Evolutionary conservation across 2,888 invertebrate genomes (phyloP), one percentile per base, ranked within the genome.

Genomic region (Drosophila colorata): DNA sequence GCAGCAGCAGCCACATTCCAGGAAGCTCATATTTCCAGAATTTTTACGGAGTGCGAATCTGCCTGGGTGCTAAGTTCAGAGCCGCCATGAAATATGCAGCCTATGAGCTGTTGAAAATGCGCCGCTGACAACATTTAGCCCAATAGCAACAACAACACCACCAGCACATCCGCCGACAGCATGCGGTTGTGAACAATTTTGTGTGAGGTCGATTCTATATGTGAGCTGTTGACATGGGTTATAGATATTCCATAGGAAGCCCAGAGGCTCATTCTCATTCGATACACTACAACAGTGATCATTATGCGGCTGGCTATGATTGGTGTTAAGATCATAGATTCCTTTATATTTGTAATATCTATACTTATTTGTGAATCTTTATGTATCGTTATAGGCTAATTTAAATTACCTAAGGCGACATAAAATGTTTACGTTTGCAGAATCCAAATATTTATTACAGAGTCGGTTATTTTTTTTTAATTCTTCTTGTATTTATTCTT

Each of bases 1-100:
- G 9, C 14, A 40, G n/a, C 38, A 48, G 37, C 57, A 38, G 40
- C 58, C 46, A 31, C 84, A 87, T 88, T 81, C 82, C 86, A 33
- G 71, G 66, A 78, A 83, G 65, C 79, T 85, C 82, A 60, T 74
- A 65, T 89, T 81, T 89, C 88, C 49, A 87, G 71, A 81, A 85
- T 44, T 51, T 71, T 56, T 74, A 63, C 82, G 51, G 52, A 74
- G 71, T 81, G 86, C 71, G 61, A 88, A 68, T 63, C 59, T 52
- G 60, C n/a, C 47, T 35, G 59, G 46, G 52, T 57, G 67, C 61
- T 51, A 75, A 86, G 80, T 88, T 86, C 75, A 85, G 65, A 64
- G 82, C 14, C 63, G 58, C 66, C 61, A 69, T 69, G 64, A 61
- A 72, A 61, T 67, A 59, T 43, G 64, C 49, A 64, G 31, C 38